Percentiles rank a stretch among this genome's conserved stretches.
phyloP scores from a whole-genome alignment of 1,140 invertebrate genomes.

The Lycorma delicatula region DNA sequence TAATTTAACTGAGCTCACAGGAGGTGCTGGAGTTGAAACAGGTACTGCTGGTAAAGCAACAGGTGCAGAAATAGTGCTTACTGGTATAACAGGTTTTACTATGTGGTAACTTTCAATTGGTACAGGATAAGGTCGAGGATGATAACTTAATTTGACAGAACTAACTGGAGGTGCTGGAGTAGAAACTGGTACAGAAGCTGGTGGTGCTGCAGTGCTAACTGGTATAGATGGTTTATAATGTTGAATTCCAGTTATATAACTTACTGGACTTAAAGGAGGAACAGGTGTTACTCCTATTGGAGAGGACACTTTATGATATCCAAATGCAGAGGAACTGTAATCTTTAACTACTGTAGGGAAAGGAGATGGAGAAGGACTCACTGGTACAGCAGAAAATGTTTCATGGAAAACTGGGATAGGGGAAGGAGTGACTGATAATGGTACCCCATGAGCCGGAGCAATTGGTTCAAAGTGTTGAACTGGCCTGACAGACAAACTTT shows the following conservation, averaged over 20 bases:
- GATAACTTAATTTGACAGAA: conserved; percentile 1
- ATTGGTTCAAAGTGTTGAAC: too few species aligned
- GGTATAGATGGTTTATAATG: not conserved
- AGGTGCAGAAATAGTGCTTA: conserved; percentile 4
- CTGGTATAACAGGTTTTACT: not conserved
- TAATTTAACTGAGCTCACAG: not conserved
- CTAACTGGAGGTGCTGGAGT: conserved; percentile 14
- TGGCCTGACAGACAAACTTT: too few species aligned
- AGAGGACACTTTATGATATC: not conserved
- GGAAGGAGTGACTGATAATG: too few species aligned
- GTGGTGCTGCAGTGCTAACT: not conserved
- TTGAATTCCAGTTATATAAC: not conserved
- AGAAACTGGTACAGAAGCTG: not conserved
- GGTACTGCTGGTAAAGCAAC: conserved; percentile 1
- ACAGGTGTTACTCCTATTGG: too few species aligned
- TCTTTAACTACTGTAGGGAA: too few species aligned
- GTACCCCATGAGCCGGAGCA: too few species aligned
- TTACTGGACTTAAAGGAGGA: not conserved
- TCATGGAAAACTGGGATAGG: too few species aligned
- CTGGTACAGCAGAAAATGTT: conserved; percentile 6
- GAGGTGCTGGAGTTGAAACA: conserved; percentile 11
- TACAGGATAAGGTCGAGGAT: conserved; percentile 18
- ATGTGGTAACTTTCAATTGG: too few species aligned
- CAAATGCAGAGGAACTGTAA: too few species aligned
- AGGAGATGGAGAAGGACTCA: not conserved